These are phyloP conservation scores for Lasiommata megera DNA, from an alignment of 2,888 invertebrate species.

Conservation along the genomic window DNA sequence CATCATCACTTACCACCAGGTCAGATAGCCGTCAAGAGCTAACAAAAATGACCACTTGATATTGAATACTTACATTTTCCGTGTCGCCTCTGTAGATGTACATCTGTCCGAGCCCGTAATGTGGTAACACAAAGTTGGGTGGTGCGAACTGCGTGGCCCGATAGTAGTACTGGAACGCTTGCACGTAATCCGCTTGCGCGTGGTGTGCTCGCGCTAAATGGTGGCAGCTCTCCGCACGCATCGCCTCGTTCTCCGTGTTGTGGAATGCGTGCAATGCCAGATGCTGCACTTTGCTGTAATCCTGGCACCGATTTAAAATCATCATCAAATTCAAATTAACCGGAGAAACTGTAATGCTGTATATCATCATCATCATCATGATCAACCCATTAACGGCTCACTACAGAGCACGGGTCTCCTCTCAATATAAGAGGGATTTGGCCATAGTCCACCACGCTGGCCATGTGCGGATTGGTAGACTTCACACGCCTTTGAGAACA, in stretches of 20 bases:
- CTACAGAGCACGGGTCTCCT: too few relatives aligned
- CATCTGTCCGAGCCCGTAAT: constrained; percentile 99
- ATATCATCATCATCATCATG: too few relatives aligned
- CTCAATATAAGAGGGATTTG: too few relatives aligned
- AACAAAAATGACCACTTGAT: too few relatives aligned
- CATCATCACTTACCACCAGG: too few relatives aligned
- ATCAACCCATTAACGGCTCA: too few relatives aligned
- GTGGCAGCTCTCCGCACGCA: constrained; percentile 99
- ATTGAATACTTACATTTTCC: constrained; percentile 91
- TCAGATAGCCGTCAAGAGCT: too few relatives aligned
- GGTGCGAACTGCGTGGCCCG: constrained; percentile 99
- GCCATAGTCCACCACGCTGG: too few relatives aligned
- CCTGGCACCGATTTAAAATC: constrained; percentile 78
- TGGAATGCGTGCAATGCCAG: constrained; percentile 98
- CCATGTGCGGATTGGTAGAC: too few relatives aligned
- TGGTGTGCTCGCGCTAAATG: constrained; percentile 98
- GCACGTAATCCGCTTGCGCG: constrained; percentile 96
- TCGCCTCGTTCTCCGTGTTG: constrained; percentile 99
- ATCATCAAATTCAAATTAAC: too few relatives aligned
- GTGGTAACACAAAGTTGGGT: constrained; percentile 96
- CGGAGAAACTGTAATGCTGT: too few relatives aligned
- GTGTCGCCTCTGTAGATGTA: constrained; percentile 98
- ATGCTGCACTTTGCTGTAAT: constrained; percentile 97
- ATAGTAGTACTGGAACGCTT: constrained; percentile 99
- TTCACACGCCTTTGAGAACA: too few relatives aligned